Conservation (phyloP, 2,888 invertebrate species). For the Cephus spinipes region DNA sequence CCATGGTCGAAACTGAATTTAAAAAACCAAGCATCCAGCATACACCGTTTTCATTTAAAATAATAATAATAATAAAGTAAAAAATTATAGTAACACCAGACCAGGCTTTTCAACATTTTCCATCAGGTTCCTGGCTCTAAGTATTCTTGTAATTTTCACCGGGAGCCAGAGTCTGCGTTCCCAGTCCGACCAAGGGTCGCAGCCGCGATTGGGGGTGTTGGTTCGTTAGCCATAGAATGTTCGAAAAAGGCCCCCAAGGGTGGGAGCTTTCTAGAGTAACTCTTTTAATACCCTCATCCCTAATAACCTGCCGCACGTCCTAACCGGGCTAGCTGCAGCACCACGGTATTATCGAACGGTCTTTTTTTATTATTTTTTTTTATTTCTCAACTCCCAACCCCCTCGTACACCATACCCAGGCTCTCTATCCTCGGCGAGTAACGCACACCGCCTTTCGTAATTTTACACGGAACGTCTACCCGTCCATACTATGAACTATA, state of each 20-base stretch:
- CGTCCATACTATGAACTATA: not conserved
- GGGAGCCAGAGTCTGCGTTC: not conserved
- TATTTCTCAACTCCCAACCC: not conserved
- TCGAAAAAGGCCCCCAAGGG: conserved; percentile 18
- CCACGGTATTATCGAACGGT: conserved; percentile 21
- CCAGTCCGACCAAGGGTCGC: not conserved
- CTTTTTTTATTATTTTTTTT: conserved; percentile 4
- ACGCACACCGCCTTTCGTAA: not conserved
- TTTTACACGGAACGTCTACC: not conserved
- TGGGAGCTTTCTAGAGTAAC: conserved; percentile 37
- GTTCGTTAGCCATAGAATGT: not conserved
- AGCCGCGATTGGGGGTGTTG: not conserved
- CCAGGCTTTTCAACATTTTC: not conserved
- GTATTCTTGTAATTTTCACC: not conserved
- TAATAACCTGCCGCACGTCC: conserved; percentile 17
- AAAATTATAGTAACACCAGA: not conserved
- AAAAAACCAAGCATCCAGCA: not conserved
- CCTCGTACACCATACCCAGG: no score
- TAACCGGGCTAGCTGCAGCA: not conserved
- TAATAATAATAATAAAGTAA: not conserved
- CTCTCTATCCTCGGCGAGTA: not conserved
- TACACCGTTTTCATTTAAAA: not conserved
- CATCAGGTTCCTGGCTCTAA: not conserved
- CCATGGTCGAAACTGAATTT: not conserved
- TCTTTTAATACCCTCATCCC: conserved; percentile 18